These are phyloP conservation scores for Eueremaeus valkanovi DNA, from an alignment of 2,888 invertebrate species.

Conservation along the genomic window DNA sequence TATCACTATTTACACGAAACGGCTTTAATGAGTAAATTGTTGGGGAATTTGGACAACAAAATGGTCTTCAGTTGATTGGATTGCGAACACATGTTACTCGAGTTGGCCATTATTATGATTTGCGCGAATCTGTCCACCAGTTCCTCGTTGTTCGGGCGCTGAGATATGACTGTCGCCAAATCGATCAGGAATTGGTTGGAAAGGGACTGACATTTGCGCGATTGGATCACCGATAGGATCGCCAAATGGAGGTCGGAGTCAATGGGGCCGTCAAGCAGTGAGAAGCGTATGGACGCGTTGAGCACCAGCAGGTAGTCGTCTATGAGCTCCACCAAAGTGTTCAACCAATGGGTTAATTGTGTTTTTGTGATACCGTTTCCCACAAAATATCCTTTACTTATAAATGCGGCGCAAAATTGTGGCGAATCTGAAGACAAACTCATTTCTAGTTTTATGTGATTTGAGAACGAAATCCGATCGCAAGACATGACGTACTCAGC, in stretches of 20 bases:
- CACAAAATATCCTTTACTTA: slow-evolving; percentile 31
- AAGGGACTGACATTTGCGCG: slow-evolving; percentile 29
- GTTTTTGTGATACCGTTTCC: background rate
- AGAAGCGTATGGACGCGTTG: slow-evolving; percentile 25
- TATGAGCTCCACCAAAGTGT: slow-evolving; percentile 18
- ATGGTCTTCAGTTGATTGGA: slow-evolving; percentile 37
- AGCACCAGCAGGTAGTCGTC: slow-evolving; percentile 1
- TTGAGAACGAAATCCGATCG: slow-evolving; percentile 14
- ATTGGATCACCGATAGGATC: slow-evolving; percentile 8
- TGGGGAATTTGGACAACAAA: slow-evolving; percentile 25
- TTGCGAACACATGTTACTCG: slow-evolving; percentile 26
- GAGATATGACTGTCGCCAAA: slow-evolving; percentile 24
- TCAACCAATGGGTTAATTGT: slow-evolving; percentile 33
- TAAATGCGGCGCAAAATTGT: slow-evolving; percentile 37
- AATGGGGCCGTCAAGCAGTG: slow-evolving; percentile 20
- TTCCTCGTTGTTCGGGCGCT: slow-evolving; percentile 12
- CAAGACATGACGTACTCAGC: slow-evolving; percentile 17
- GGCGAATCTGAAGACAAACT: slow-evolving; percentile 33
- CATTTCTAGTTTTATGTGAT: background rate
- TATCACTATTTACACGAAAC: no score
- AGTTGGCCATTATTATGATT: slow-evolving; percentile 18
- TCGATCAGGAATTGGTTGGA: slow-evolving; percentile 37
- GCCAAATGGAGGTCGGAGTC: slow-evolving; percentile 33
- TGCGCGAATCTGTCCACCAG: slow-evolving; percentile 33
- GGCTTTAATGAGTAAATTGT: slow-evolving; percentile 16